Base-by-base conservation (phyloP, 2,113 vertebrate genomes). In the Aegotheles bennettii region DNA sequence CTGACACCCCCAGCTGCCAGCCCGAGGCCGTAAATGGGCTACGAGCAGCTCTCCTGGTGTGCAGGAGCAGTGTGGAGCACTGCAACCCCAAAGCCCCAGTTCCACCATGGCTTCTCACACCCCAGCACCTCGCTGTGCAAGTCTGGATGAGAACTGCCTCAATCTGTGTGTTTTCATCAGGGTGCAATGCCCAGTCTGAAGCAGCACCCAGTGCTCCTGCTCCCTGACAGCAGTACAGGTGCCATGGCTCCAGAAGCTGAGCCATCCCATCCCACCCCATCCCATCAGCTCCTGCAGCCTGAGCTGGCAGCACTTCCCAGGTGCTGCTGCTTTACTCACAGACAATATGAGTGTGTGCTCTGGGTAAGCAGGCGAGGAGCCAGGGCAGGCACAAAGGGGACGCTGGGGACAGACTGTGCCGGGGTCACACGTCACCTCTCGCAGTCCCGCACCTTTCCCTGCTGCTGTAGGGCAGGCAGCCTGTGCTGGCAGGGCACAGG, bases 1-100 rank as follows among this genome's bases (percentile, higher is more conserved):
- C 59, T 83, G 6, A 16, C 0, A 23, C 11, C 21, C 47, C 47
- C 47, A 48, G 47, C 59, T 83, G 6, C 13, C 0, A 23, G 23
- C 21, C 47, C 47, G 21, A 48, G 47, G 47, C 21, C 21, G 24
- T 48, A 24, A 48, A 48, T 48, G 48, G 48, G 20, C 45, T 18
- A 45, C 16, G 45, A 43, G 42, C 45, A 47, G 45, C 8, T 16
- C 45, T 47, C 16, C 45, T 47, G 45, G 15, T 47, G 45, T 47
- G n/a, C 42, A 43, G 42, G 42, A 16, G 16, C 14, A 45, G 43
- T 16, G 16, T 7, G 19, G 43, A 16, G 16, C 43, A 45, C 48
- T 25, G 60, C 69, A n/a, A 43, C 42, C 19, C 0, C 0, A 3
- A 31, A 65, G 29, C 20, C 67, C 20, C 11, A 45, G 10, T 18